These are phyloP conservation scores for Manacus vitellinus DNA, from an alignment of 2,113 vertebrate genomes.

Conservation along the genomic window DNA sequence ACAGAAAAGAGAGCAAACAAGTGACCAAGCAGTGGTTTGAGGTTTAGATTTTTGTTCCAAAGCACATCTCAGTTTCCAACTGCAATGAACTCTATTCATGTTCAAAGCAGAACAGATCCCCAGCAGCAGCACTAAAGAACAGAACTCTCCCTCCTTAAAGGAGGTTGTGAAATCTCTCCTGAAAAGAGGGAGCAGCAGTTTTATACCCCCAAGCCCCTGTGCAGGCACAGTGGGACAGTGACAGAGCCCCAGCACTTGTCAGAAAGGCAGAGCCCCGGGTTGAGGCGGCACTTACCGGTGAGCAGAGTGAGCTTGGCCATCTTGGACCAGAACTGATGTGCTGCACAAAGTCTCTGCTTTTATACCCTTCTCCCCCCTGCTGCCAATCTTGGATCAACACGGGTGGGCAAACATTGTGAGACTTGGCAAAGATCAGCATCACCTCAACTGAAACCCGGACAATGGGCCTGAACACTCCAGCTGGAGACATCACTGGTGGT, in stretches of 20 bases:
- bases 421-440: neutral
- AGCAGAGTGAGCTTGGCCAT: conserved; percentile 59
- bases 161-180: no score
- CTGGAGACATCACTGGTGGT: neutral
- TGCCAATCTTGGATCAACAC: neutral
- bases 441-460: neutral
- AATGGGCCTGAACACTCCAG: neutral
- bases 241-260: neutral
- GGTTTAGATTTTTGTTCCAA: neutral
- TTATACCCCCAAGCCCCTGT: neutral
- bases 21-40: neutral
- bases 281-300: conserved; percentile 19
- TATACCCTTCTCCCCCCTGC: neutral
- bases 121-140: neutral
- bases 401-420: neutral
- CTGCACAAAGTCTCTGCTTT: neutral
- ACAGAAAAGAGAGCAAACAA: neutral
- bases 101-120: neutral
- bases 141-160: neutral
- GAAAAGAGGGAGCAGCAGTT: neutral
- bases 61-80: neutral
- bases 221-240: neutral
- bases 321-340: neutral
- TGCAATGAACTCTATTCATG: neutral
- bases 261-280: neutral